Evolutionary conservation across 2,113 vertebrate genomes (phyloP), one percentile per base, ranked within the genome.

Genomic region (Alaudala cheleensis): DNA sequence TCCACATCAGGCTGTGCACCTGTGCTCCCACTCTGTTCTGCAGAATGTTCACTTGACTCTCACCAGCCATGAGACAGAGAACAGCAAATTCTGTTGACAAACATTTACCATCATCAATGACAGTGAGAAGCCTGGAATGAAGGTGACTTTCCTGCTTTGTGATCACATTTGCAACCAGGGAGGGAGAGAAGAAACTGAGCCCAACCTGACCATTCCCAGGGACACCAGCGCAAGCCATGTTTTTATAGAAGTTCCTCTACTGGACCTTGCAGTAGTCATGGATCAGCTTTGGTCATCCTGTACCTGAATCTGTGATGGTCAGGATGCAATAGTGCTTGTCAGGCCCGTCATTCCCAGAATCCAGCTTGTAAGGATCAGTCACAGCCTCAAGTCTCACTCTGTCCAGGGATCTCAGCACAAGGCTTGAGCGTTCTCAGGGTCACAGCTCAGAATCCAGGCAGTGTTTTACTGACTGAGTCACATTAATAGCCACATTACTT

Each of bases 251-350:
- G 92, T 94, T 42, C 97, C 91, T 34, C 95, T 98, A 4, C 96
- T 98, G 10, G 96, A 97, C 86, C 94, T 98, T 42, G 85, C 95
- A 34, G 97, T 97, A 16, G 95, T 97, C 51, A 97, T 90, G 33
- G 34, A 45, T 98, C 97, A 39, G 97, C 95, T 97, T 98, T 98
- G 77, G 93, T 97, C 96, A 97, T 97, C 97, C 96, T 28, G 96
- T 97, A 5, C 97, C 97, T 14, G 93, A 97, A 71, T 97, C 97
- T 25, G 42, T 81, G 17, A 97, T 92, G 3, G 95, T 96, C 11
- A 88, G 94, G 33, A 91, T 94, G 26, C 93, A 97, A 0, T 92
- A 96, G 28, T 96, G 87, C 13, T 97, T 96, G 9, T 54, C 80
- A 1, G n/a, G n/a, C 98, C 81, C 93, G 40, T 97, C 96, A 18